Evolutionary conservation across 2,113 vertebrate genomes (phyloP).

Genomic region (Crotalus tigris): DNA sequence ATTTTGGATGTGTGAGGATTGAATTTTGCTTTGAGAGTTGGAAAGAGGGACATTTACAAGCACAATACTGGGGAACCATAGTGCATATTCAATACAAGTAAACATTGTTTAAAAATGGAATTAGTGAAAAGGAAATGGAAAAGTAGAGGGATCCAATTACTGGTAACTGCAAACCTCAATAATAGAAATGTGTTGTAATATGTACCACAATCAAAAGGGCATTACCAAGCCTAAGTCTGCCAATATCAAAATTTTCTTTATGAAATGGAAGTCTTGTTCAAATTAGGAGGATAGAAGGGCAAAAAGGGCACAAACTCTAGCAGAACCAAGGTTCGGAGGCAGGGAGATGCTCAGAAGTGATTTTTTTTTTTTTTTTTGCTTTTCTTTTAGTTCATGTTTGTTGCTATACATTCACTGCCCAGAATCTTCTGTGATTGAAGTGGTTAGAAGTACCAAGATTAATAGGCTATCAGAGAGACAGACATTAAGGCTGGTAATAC

Average conservation of each 20-base stretch:
- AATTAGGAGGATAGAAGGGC: neutral
- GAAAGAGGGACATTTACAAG: neutral
- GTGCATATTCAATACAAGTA: neutral
- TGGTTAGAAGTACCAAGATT: too few relatives aligned
- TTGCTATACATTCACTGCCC: too few relatives aligned
- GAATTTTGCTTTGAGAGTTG: neutral
- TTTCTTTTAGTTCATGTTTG: too few relatives aligned
- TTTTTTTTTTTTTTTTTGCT: too few relatives aligned
- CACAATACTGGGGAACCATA: neutral
- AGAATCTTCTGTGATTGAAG: too few relatives aligned
- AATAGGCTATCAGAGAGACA: too few relatives aligned
- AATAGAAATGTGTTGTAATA: neutral
- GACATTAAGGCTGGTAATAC: neutral
- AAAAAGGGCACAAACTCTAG: neutral
- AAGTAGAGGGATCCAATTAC: neutral
- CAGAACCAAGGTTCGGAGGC: neutral
- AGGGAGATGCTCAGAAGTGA: neutral
- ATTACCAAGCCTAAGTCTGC: neutral
- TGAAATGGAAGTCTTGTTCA: neutral
- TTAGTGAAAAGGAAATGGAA: neutral
- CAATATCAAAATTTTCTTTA: neutral
- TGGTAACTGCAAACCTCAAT: neutral
- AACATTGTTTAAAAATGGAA: neutral
- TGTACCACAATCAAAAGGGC: neutral
- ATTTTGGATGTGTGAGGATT: neutral